These are phyloP conservation scores for Dreissena polymorpha DNA, from an alignment of 1,140 invertebrate species.

Conservation along the genomic window DNA sequence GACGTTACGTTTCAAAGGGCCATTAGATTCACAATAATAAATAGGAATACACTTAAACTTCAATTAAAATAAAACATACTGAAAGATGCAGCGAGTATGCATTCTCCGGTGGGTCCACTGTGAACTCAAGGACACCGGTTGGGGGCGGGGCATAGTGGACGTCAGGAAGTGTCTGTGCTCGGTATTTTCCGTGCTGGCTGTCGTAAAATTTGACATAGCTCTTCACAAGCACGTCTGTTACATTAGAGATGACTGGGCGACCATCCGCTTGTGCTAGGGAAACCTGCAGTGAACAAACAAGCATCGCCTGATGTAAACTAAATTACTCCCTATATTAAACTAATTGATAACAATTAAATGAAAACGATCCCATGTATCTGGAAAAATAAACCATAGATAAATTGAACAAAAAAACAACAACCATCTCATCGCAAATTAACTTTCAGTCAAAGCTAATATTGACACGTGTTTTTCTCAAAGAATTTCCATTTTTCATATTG, in stretches of 20 bases:
- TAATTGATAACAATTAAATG: no score
- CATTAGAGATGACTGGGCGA: neutral
- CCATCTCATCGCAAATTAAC: no score
- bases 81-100: constrained; percentile 4
- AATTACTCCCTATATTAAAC: no score
- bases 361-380: no score
- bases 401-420: no score
- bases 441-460: no score
- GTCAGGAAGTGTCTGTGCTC: constrained; percentile 1
- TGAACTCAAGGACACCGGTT: neutral
- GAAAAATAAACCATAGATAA: no score
- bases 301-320: neutral
- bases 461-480: no score
- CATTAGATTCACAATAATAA: no score
- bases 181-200: neutral
- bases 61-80: neutral
- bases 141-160: neutral
- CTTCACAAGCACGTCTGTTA: neutral
- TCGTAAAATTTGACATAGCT: constrained; percentile 28
- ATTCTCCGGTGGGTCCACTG: constrained; percentile 3
- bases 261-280: constrained; percentile 12
- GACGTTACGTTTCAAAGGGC: no score
- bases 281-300: neutral
- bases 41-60: no score
- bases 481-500: no score